Base-by-base conservation (phyloP, 37 sponge, comb jelly and placozoan genomes). In the Eunapius fragilis region DNA sequence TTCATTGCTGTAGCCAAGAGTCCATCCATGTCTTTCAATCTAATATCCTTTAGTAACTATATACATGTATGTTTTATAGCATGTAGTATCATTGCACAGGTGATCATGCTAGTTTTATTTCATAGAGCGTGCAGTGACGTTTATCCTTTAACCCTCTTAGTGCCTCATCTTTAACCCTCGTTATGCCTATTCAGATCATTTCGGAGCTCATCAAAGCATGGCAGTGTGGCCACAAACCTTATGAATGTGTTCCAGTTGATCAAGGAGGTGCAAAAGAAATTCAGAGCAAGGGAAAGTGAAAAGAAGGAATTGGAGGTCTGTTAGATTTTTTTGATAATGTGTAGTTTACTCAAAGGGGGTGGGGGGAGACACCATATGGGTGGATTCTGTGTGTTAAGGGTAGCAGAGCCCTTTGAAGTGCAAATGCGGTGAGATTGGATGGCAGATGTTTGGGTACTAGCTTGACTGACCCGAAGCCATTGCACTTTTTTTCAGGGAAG, bases 261-360 rank as follows among this genome's bases (percentile, higher is more conserved):
- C 76, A 97, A 97, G 85, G 99, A 99, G 25, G 89, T 97, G 45
- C 99, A 99, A 86, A 99, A 97, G 90, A 86, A 70, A 41, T 99
- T 91, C 80, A 95, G 88, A 68, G 92, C 98, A 19, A 69, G 91
- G 37, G 99, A 99, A 85, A 88, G 89, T 33, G 99, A 99, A 89
- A 90, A 95, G 88, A 93, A 87, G 33, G 98, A 99, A 79, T 86
- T 95, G 88, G 99, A 95, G 82, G 96, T 91, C 30, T 10, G 93
- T 11, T 10, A 19, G 19, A 11, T 13, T 12, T n/a, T n/a, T 12
- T 12, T 12, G 22, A 58, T 12, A 11, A 17, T 12, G 58, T 58
- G 22, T 58, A 58, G 41, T 3, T 41, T 58, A 11, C 14, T 0
- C 17, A 13, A 58, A 11, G 58, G 30, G 58, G 32, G 30, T 9